Evolutionary conservation across 2,797 vertebrate species (phyloP).

Genomic region (Morelia viridis): DNA sequence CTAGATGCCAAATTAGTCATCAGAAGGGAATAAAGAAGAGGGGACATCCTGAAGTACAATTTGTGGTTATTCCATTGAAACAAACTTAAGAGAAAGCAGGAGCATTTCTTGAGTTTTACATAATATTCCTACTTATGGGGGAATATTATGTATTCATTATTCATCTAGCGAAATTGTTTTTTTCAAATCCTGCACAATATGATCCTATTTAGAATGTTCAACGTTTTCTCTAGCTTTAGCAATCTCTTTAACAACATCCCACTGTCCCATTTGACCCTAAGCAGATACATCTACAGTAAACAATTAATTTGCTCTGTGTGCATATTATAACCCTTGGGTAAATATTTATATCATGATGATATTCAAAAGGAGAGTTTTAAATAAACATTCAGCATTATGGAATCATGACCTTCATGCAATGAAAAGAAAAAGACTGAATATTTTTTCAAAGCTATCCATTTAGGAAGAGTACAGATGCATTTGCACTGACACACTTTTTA

Average conservation of each 20-base stretch:
- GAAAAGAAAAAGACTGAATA: not conserved
- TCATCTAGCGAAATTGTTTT: not conserved
- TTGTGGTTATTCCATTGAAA: not conserved
- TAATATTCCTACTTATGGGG: constrained; percentile 1
- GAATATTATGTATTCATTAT: constrained; percentile 1
- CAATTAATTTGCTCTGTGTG: not conserved
- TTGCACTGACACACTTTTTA: not conserved
- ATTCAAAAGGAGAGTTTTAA: constrained; percentile 2
- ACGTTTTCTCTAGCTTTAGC: not conserved
- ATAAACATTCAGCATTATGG: not conserved
- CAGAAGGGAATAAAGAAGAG: not conserved
- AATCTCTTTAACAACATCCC: constrained; percentile 16
- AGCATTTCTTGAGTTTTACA: constrained; percentile 9
- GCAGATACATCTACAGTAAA: constrained; percentile 14
- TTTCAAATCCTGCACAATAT: not conserved
- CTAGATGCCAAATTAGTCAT: not conserved
- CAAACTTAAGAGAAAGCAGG: not conserved
- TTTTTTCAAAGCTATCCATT: not conserved
- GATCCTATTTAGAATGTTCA: not conserved
- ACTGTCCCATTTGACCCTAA: not conserved
- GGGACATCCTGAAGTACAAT: not conserved
- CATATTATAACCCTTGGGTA: not conserved
- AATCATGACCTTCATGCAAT: constrained; percentile 7
- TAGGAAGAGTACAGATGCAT: not conserved
- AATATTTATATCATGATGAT: not conserved